A percentile compares a stretch with the other conserved stretches of the same genome.
phyloP scores from a whole-genome alignment of 2,797 vertebrate genomes.

The Sarcoramphus papa region DNA sequence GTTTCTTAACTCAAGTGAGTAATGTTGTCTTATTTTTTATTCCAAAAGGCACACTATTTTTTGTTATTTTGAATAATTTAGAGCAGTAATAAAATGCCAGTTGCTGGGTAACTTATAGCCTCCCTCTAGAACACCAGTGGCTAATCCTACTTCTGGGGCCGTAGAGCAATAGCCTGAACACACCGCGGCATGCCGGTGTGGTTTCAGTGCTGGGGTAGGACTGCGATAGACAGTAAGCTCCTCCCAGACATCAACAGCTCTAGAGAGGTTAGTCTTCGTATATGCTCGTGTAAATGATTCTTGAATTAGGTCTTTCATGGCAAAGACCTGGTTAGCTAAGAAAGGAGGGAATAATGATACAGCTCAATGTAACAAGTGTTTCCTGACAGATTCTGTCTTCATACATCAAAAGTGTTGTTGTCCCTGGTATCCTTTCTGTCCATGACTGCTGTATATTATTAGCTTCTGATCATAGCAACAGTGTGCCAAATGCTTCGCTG shows the following conservation, averaged over 20 bases:
- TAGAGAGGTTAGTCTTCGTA: neutral
- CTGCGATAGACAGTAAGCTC: neutral
- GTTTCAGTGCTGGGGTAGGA: neutral
- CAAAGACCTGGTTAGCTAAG: neutral
- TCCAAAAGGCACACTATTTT: neutral
- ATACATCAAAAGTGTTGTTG: neutral
- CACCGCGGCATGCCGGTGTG: rapidly evolving
- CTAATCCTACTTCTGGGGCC: neutral
- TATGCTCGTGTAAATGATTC: neutral
- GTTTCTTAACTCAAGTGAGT: neutral
- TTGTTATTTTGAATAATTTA: neutral
- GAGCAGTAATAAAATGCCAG: neutral
- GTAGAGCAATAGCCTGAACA: neutral
- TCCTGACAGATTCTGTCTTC: neutral
- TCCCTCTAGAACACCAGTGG: neutral
- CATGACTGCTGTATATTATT: neutral
- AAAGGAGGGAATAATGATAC: neutral
- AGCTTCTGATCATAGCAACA: neutral
- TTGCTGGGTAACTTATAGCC: neutral
- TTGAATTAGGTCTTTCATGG: neutral
- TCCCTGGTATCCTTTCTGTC: neutral
- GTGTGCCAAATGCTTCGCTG: neutral
- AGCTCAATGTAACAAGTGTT: neutral
- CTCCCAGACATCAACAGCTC: neutral
- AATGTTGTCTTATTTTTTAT: neutral